Percentiles rank a stretch among this genome's conserved stretches.
Conservation (phyloP, 2,113 vertebrate species). For the Ornithorhynchus anatinus region DNA sequence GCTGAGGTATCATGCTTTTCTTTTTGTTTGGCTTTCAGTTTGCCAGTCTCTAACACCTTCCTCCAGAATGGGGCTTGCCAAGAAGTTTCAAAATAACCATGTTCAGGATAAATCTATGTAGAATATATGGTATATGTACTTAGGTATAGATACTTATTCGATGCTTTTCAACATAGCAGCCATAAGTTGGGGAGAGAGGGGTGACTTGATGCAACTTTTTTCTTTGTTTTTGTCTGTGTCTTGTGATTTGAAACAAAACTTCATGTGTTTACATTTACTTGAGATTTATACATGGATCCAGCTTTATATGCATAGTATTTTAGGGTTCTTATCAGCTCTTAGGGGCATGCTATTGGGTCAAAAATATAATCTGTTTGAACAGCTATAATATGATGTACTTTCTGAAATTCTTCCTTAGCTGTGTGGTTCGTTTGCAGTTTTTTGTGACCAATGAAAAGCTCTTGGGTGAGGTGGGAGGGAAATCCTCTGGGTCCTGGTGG, state of each 20-base stretch:
- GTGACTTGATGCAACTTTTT: too few species aligned
- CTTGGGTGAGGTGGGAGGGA: background rate
- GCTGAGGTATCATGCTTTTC: slow-evolving; percentile 75
- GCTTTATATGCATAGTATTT: background rate
- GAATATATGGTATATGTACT: background rate
- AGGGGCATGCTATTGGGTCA: background rate
- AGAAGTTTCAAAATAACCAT: slow-evolving; percentile 1
- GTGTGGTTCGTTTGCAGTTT: background rate
- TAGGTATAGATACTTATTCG: background rate
- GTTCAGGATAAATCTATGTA: slow-evolving; percentile 10
- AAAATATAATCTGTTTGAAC: background rate
- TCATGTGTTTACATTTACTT: background rate
- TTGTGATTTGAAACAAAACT: background rate
- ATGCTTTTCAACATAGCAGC: background rate
- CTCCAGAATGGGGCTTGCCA: slow-evolving; percentile 32
- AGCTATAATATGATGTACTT: background rate
- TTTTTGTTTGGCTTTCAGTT: slow-evolving; percentile 6
- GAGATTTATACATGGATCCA: background rate
- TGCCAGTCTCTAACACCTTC: slow-evolving; percentile 32
- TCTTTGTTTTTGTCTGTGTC: background rate
- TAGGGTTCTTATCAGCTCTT: background rate
- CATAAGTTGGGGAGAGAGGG: background rate
- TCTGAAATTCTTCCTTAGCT: background rate
- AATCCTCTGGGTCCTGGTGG: background rate
- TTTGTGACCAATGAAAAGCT: background rate